These are phyloP conservation scores for Nibea albiflora DNA, from an alignment of 2,113 vertebrate genomes.

Conservation along the genomic window DNA sequence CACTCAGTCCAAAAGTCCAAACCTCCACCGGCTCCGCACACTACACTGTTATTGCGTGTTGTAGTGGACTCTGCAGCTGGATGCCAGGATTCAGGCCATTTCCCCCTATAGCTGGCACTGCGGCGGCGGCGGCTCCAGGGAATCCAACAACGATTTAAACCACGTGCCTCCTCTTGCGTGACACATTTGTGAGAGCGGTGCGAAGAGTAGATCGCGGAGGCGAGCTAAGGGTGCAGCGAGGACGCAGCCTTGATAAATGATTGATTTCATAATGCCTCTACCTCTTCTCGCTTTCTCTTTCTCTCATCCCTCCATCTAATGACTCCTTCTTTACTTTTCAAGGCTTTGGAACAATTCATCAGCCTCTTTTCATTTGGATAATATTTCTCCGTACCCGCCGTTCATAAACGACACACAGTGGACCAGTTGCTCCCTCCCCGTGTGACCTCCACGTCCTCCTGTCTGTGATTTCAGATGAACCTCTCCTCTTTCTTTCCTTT, in stretches of 20 bases:
- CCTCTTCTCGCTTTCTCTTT: neutral
- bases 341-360: conserved; percentile 20
- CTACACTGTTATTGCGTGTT: neutral
- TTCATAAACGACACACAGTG: conserved; percentile 23
- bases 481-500: conserved; percentile 11
- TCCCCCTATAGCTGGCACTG: conserved; percentile 10
- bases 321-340: conserved; percentile 33
- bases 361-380: conserved; percentile 20
- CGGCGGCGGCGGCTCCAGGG: conserved; percentile 15
- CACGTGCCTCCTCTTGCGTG: conserved; percentile 21
- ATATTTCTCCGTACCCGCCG: neutral
- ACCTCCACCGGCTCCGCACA: neutral
- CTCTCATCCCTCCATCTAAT: conserved; percentile 24
- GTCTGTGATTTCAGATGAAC: conserved; percentile 8
- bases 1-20: neutral
- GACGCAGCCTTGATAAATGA: conserved; percentile 62
- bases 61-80: neutral
- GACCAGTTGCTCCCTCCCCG: conserved; percentile 12
- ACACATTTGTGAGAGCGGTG: conserved; percentile 31
- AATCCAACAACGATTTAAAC: conserved; percentile 14
- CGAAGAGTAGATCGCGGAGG: conserved; percentile 35
- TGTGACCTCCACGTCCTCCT: conserved; percentile 20
- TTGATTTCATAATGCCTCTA: conserved; percentile 41
- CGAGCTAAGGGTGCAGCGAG: conserved; percentile 41
- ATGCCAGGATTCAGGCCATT: conserved; percentile 47